A percentile compares a stretch with the other conserved stretches of the same genome.
Evolutionary conservation across 92 coral and sea anemone genomes (phyloP).

Genomic region (Porites evermanni): DNA sequence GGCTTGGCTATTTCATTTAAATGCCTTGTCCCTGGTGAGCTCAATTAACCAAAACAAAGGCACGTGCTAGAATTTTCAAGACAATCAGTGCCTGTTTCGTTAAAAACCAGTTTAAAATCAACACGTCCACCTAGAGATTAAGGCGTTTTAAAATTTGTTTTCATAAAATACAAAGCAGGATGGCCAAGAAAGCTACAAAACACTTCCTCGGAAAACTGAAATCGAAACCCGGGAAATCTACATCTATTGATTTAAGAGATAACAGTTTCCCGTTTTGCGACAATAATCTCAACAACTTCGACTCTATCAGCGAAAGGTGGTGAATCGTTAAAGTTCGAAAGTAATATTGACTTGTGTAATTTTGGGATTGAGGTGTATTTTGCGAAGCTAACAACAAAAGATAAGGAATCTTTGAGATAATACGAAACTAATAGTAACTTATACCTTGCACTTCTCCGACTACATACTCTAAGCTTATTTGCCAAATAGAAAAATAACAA

Average conservation of each 20-base stretch:
- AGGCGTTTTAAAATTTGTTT: not conserved
- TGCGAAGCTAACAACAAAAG: not conserved
- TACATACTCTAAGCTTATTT: too few relatives aligned
- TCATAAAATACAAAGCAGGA: not conserved
- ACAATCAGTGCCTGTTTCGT: not conserved
- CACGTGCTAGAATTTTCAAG: not conserved
- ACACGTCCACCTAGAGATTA: too few relatives aligned
- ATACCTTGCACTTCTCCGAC: not conserved
- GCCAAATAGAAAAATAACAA: not conserved
- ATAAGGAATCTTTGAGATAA: not conserved
- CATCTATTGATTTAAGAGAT: not conserved
- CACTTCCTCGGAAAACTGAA: not conserved
- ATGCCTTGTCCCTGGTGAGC: not conserved
- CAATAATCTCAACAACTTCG: not conserved
- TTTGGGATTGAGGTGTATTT: not conserved
- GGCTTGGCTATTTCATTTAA: not conserved
- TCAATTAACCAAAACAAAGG: not conserved
- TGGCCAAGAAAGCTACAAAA: not conserved
- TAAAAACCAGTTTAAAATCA: not conserved
- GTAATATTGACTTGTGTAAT: not conserved
- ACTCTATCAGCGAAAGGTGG: not conserved
- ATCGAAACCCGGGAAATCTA: not conserved
- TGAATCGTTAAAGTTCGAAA: too few relatives aligned
- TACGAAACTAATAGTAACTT: too few relatives aligned
- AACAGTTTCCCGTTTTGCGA: not conserved